Conservation (phyloP, 2,797 vertebrate genomes). For the Cirrhinus mrigala region DNA sequence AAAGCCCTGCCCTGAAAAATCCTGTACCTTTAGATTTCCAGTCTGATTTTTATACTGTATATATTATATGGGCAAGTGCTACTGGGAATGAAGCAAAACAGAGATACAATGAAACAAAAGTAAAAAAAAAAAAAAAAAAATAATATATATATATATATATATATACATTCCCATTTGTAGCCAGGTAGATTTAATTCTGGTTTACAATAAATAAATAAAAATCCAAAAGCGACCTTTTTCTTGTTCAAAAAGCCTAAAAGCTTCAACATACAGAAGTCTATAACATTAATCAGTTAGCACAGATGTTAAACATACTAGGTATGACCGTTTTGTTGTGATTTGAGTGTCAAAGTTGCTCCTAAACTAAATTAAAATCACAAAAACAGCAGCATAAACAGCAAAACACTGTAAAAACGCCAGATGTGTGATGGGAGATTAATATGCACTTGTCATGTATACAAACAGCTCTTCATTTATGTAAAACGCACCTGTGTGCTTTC, state of each 20-base stretch:
- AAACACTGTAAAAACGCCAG: slow-evolving; percentile 10
- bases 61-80: slow-evolving; percentile 10
- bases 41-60: slow-evolving; percentile 1
- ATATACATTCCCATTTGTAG: neutral
- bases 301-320: neutral
- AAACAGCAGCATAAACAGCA: slow-evolving; percentile 3
- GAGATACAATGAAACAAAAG: neutral
- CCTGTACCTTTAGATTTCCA: neutral
- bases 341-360: neutral
- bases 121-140: no score
- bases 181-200: neutral
- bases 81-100: slow-evolving; percentile 4
- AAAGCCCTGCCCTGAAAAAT: neutral
- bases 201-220: no score
- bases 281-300: neutral
- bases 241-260: neutral
- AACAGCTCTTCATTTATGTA: slow-evolving; percentile 6
- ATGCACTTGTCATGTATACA: neutral
- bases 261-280: neutral
- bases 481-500: neutral
- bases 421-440: slow-evolving; percentile 18
- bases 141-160: no score
- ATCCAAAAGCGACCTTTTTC: neutral
- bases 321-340: neutral
- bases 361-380: slow-evolving; percentile 1